These are phyloP conservation scores for Cynoglossus semilaevis DNA, from an alignment of 2,113 vertebrate species.

Conservation along the genomic window DNA sequence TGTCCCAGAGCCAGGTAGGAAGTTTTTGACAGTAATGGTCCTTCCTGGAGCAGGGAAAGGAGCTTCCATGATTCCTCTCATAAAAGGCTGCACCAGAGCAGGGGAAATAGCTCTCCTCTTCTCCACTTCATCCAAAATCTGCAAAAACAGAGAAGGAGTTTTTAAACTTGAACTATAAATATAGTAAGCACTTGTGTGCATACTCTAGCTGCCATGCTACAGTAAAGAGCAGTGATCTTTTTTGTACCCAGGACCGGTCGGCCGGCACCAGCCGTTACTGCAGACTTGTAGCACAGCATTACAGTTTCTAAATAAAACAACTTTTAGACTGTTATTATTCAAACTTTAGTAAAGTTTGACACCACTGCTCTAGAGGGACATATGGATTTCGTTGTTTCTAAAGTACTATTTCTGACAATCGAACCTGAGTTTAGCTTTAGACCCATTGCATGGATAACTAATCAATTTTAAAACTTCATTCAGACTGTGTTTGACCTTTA, in stretches of 20 bases:
- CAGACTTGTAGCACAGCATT: too few relatives aligned
- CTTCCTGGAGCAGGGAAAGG: slow-evolving; percentile 93
- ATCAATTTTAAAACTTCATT: background rate
- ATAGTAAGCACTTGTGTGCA: background rate
- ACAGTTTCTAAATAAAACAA: too few relatives aligned
- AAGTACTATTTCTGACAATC: too few relatives aligned
- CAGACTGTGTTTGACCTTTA: background rate
- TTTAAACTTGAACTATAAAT: background rate
- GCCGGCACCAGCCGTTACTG: too few relatives aligned
- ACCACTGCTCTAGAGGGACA: too few relatives aligned
- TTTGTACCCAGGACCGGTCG: too few relatives aligned
- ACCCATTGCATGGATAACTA: background rate
- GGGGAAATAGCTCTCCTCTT: slow-evolving; percentile 95
- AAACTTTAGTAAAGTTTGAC: too few relatives aligned
- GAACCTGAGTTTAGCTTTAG: too few relatives aligned
- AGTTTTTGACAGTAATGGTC: slow-evolving; percentile 93
- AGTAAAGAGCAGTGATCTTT: too few relatives aligned
- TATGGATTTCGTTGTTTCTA: too few relatives aligned
- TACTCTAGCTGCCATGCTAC: background rate
- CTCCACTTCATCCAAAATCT: slow-evolving; percentile 98
- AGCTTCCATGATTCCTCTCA: slow-evolving; percentile 97
- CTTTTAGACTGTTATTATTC: too few relatives aligned
- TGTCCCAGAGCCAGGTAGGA: slow-evolving; percentile 92
- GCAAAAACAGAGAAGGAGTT: slow-evolving; percentile 15
- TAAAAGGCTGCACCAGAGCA: slow-evolving; percentile 95